phyloP scores from a whole-genome alignment of 2,888 invertebrate species.

The Nymphalis c-album region DNA sequence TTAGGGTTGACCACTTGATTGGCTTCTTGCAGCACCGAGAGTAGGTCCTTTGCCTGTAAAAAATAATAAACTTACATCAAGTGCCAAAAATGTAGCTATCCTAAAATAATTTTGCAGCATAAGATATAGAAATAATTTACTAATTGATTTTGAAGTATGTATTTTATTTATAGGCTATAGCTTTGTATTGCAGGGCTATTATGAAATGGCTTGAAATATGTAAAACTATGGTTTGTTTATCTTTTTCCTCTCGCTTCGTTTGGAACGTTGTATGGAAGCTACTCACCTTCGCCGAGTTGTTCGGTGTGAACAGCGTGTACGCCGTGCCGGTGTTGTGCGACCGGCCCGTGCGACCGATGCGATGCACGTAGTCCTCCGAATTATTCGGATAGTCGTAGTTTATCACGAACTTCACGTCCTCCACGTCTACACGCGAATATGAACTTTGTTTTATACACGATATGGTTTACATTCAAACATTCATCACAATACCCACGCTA shows the following conservation, averaged over 20 bases:
- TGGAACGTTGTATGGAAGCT: too few relatives aligned
- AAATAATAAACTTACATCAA: not conserved
- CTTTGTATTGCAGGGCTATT: too few relatives aligned
- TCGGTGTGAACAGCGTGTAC: constrained; percentile 96
- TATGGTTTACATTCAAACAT: not conserved
- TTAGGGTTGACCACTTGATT: constrained; percentile 97
- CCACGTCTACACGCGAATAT: constrained; percentile 88
- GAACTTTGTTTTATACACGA: not conserved
- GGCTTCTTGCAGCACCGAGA: constrained; percentile 95
- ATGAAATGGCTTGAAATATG: too few relatives aligned
- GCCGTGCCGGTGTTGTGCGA: constrained; percentile 96
- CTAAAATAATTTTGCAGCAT: too few relatives aligned
- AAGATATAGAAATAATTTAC: too few relatives aligned
- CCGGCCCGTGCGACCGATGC: constrained; percentile 97
- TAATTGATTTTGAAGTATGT: too few relatives aligned
- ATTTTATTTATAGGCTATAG: too few relatives aligned
- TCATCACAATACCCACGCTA: constrained; percentile 6
- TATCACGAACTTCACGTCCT: constrained; percentile 99
- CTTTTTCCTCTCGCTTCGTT: too few relatives aligned
- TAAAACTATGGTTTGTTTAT: too few relatives aligned
- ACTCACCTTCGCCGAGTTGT: constrained; percentile 89
- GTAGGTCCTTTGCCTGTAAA: constrained; percentile 89
- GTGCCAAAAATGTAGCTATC: too few relatives aligned
- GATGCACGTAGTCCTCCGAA: constrained; percentile 98
- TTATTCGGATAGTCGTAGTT: constrained; percentile 99